Base-by-base conservation (phyloP, 2,113 vertebrate genomes). In the Pteruthius melanotis region DNA sequence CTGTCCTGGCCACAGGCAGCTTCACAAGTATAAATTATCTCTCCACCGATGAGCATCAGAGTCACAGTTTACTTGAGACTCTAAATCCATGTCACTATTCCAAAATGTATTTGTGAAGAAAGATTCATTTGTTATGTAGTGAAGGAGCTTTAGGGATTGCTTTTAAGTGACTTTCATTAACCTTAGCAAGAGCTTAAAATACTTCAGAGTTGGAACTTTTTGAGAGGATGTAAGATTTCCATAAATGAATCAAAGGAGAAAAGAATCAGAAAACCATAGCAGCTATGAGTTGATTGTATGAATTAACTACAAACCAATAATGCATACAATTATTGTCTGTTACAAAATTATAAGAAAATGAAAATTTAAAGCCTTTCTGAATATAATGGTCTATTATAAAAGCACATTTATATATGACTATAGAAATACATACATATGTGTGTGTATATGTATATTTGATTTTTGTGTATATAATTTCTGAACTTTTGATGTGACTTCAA, bases 401-500 rank as follows among this genome's bases (percentile, higher is more conserved):
- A 95, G 96, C 52, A 79, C 89, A 1, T 33, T 21, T 66, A n/a
- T 75, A 44, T 86, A 92, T 81, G 70, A 6, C 17, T 59, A 28
- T 33, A 61, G 90, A 30, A 91, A 40, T 7, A 9, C 7, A 39
- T 45, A 56, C 1, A 26, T 24, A 5, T 52, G 0, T 50, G 93
- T 88, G 79, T 93, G 33, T 59, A 8, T 63, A 92, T 80, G 81
- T 93, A 56, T 56, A n/a, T 47, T 19, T 57, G 63, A 49, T 42
- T 26, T 35, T 63, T 61, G 11, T 45, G 3, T 66, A 47, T 59
- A 94, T 94, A 93, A 96, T 97, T 97, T 98, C 80, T 88, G 69
- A 71, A 91, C 94, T 97, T 98, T 97, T 98, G 97, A 98, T 98
- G 97, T 97, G 93, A 98, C 98, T 98, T 98, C 97, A 98, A 97